A percentile compares a stretch with the other conserved stretches of the same genome.
These are phyloP conservation scores for Pygoscelis adeliae DNA, from an alignment of 2,113 vertebrate species.

Conservation along the genomic window DNA sequence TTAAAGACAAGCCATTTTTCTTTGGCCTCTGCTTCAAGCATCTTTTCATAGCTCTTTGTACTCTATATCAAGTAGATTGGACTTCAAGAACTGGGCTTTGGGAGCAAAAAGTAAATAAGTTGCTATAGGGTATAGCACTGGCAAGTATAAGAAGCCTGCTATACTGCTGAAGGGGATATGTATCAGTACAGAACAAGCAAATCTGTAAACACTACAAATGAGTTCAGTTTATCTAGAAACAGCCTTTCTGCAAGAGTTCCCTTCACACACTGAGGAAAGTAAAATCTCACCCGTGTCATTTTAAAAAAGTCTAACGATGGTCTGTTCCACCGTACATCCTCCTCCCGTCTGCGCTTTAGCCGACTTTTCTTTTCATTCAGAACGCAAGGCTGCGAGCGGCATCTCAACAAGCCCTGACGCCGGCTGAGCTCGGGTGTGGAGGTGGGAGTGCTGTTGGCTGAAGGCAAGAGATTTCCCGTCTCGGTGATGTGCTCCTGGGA, in stretches of 20 bases:
- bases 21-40: neutral
- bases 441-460: conserved; percentile 76
- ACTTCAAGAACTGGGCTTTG: neutral
- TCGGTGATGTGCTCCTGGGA: conserved; percentile 79
- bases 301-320: conserved; percentile 83
- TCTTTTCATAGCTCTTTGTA: neutral
- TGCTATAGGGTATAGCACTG: neutral
- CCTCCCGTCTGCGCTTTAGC: conserved; percentile 77
- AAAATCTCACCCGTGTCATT: conserved; percentile 81
- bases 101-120: neutral
- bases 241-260: neutral
- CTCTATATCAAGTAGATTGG: neutral
- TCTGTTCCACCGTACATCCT: conserved; percentile 76
- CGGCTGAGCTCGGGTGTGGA: conserved; percentile 75
- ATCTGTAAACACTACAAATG: neutral
- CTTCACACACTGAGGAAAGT: neutral
- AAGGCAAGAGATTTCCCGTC: conserved; percentile 57
- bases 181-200: neutral
- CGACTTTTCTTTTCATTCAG: conserved; percentile 74
- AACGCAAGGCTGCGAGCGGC: conserved; percentile 81
- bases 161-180: neutral
- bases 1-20: neutral
- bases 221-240: neutral
- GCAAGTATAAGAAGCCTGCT: neutral
- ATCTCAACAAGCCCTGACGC: conserved; percentile 70